Base-by-base conservation (phyloP, 2,113 vertebrate species). In the Crotalus helleri region DNA sequence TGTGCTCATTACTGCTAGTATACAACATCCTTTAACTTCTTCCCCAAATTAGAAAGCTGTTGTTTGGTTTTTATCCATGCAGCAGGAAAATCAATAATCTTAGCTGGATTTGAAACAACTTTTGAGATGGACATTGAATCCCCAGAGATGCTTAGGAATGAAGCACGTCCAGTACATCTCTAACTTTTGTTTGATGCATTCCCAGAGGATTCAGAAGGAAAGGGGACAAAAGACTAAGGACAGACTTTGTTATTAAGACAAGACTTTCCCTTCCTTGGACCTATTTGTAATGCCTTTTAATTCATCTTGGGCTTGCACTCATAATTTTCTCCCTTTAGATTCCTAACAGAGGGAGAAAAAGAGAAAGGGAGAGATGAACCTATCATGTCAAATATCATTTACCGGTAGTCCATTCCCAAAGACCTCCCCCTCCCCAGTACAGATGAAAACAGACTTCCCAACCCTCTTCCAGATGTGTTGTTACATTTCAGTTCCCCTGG, bases 1-100 rank as follows among this genome's bases (percentile, higher is more conserved):
- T 53, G 44, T 61, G 55, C 69, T 86, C 88, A 93, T 90, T 93
- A 90, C 44, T 15, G 88, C 26, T 51, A 39, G 69, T 44, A 58
- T 58, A 33, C 12, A 69, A 81, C 69, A 90, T 93, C 44, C 33
- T 92, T 90, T 59, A 85, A 81, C 92, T 81, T 81, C 88, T 90
- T 58, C 54, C 74, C 29, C 88, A 90, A 93, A 39, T 81, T 53
- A 90, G 26, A 81, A 74, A 58, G 88, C 19, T 33, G 88, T 17
- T 74, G 49, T n/a, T 64, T 81, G 54, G 89, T 93, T 90, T 90
- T 90, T 81, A 90, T 33, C 26, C 44, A 39, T 74, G 59, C 44
- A 53, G 53, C 21, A 53, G 5, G 46, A 55, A 54, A 57, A 90
- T 53, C 51, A 55, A 86, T 85, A 81, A 59, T 3, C 44, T 90